Conservation (phyloP, 2,888 invertebrate species). For the Rotaria socialis region DNA sequence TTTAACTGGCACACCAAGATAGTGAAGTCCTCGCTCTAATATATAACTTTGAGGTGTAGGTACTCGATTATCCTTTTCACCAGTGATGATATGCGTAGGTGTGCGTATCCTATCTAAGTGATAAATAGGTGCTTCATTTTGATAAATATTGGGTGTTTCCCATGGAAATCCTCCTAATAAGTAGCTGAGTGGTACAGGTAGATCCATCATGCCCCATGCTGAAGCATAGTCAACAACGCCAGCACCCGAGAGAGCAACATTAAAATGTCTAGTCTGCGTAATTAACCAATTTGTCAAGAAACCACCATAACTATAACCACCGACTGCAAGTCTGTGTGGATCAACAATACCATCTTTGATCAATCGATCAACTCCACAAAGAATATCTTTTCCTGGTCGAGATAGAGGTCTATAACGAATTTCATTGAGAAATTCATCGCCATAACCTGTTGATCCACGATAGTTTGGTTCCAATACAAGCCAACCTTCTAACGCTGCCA, state of each 20-base stretch:
- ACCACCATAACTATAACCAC: constrained; percentile 12
- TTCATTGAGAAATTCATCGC: not conserved
- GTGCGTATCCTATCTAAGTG: not conserved
- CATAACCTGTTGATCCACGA: constrained; percentile 14
- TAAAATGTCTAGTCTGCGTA: constrained; percentile 6
- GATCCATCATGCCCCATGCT: not conserved
- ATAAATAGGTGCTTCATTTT: constrained; percentile 20
- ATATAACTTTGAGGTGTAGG: not conserved
- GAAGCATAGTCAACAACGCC: not conserved
- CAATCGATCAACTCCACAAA: not conserved
- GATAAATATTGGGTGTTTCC: not conserved
- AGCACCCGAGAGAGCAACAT: not conserved
- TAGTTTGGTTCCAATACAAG: not conserved
- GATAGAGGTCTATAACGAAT: not conserved
- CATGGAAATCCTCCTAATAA: constrained; percentile 8
- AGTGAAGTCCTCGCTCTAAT: constrained; percentile 19
- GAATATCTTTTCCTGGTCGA: constrained; percentile 22
- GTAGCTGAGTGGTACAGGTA: not conserved
- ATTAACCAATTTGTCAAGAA: constrained; percentile 14
- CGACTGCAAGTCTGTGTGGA: not conserved
- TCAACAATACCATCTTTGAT: not conserved
- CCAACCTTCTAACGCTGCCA: not conserved
- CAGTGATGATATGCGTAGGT: not conserved
- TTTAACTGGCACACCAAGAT: not conserved
- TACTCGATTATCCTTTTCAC: constrained; percentile 23